A percentile compares a stretch with the other conserved stretches of the same genome.
phyloP scores from a whole-genome alignment of 2,797 vertebrate species.

The Manis crassicaudata region DNA sequence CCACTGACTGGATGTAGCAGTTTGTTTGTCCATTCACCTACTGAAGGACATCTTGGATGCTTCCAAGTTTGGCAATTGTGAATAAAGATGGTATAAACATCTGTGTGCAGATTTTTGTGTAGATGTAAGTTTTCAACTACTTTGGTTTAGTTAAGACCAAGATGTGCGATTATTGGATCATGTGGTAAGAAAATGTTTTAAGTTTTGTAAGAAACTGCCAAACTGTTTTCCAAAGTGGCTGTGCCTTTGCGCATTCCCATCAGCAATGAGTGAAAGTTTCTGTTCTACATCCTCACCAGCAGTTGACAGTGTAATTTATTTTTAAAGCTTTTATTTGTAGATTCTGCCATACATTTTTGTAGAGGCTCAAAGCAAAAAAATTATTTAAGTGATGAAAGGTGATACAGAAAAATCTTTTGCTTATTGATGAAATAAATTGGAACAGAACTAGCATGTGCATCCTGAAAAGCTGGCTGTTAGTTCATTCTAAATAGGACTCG shows the following conservation, averaged over 20 bases:
- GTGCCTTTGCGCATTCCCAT: neutral
- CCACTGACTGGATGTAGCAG: neutral
- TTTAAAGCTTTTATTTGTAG: conserved; percentile 25
- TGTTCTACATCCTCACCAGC: neutral
- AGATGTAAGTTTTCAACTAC: neutral
- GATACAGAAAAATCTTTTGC: neutral
- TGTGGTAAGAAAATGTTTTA: neutral
- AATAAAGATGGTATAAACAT: neutral
- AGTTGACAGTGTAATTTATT: conserved; percentile 28
- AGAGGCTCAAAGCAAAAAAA: neutral
- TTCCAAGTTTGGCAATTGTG: neutral
- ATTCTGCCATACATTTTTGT: neutral
- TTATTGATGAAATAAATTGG: neutral
- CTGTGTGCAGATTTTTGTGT: neutral
- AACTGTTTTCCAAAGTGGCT: neutral
- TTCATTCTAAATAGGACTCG: conserved; percentile 23
- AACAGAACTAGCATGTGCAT: neutral
- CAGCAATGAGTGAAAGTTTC: neutral
- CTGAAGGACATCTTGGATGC: neutral
- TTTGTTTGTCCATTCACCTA: neutral
- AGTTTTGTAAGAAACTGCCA: neutral
- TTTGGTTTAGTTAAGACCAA: neutral
- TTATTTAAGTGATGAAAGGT: neutral
- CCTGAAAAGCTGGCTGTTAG: neutral
- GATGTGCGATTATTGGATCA: neutral